phyloP scores from a whole-genome alignment of 2,113 vertebrate species.

The Tetrax tetrax region DNA sequence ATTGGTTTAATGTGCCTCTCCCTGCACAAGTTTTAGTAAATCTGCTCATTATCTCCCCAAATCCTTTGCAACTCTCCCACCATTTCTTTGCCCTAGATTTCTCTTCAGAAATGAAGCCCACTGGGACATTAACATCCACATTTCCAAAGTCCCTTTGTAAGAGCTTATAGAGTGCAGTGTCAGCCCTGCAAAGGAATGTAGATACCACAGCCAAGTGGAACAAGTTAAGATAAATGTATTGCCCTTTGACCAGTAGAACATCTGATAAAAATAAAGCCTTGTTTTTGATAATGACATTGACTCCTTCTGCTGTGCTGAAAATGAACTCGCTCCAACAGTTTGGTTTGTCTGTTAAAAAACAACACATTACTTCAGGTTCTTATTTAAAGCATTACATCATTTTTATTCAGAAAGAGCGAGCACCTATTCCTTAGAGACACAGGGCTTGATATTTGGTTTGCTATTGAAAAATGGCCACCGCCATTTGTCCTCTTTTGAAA shows the following conservation, averaged over 20 bases:
- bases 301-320: not conserved
- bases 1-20: not conserved
- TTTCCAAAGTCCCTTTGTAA: not conserved
- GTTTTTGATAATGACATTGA: not conserved
- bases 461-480: not conserved
- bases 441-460: not conserved
- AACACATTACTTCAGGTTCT: not conserved
- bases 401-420: not conserved
- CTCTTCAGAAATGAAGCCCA: not conserved
- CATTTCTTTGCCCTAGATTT: not conserved
- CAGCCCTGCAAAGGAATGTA: not conserved
- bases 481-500: not conserved
- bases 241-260: not conserved
- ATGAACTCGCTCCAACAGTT: not conserved
- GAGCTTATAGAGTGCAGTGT: not conserved
- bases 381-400: not conserved
- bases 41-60: not conserved
- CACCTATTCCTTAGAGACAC: not conserved
- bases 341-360: not conserved
- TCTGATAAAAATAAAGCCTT: conserved; percentile 4
- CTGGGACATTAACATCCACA: not conserved
- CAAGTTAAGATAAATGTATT: not conserved
- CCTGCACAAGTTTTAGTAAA: not conserved
- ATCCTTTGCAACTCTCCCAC: not conserved
- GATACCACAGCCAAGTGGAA: not conserved